These are phyloP conservation scores for Glaucidium brasilianum DNA, from an alignment of 2,113 vertebrate genomes.

Conservation along the genomic window DNA sequence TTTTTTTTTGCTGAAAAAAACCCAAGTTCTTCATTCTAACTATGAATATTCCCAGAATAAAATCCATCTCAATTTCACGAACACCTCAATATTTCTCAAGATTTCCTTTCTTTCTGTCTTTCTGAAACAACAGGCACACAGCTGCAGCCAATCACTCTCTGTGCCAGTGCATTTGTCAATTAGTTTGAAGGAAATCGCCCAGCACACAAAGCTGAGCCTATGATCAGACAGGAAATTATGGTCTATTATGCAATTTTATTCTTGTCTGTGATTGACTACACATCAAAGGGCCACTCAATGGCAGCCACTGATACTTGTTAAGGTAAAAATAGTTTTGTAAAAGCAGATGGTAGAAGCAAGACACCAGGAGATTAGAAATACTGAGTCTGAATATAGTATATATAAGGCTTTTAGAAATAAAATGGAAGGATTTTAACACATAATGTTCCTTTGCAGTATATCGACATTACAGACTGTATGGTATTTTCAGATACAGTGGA, in stretches of 20 bases:
- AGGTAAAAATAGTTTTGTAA: conserved; percentile 14
- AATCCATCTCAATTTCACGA: background rate
- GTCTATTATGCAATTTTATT: conserved; percentile 41
- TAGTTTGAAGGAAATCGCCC: background rate
- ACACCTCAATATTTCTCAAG: background rate
- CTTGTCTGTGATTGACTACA: conserved; percentile 25
- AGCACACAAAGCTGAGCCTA: background rate
- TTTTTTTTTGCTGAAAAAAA: background rate
- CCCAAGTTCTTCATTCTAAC: background rate
- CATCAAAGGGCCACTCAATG: conserved; percentile 11
- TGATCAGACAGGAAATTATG: conserved; percentile 43
- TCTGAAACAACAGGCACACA: background rate
- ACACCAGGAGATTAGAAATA: background rate
- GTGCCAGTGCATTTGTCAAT: conserved; percentile 24
- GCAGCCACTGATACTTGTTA: background rate
- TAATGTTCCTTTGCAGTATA: background rate
- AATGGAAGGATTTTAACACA: background rate
- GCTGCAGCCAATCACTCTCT: conserved; percentile 17
- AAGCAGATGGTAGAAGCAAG: conserved; percentile 11
- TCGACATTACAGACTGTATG: background rate
- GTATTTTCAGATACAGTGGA: background rate
- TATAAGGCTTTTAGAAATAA: background rate
- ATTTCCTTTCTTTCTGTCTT: background rate
- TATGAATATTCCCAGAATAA: background rate
- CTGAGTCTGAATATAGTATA: background rate